Evolutionary conservation across 2,113 vertebrate species (phyloP), one percentile per base, ranked within the genome.

Genomic region (Hippocampus mohnikei): DNA sequence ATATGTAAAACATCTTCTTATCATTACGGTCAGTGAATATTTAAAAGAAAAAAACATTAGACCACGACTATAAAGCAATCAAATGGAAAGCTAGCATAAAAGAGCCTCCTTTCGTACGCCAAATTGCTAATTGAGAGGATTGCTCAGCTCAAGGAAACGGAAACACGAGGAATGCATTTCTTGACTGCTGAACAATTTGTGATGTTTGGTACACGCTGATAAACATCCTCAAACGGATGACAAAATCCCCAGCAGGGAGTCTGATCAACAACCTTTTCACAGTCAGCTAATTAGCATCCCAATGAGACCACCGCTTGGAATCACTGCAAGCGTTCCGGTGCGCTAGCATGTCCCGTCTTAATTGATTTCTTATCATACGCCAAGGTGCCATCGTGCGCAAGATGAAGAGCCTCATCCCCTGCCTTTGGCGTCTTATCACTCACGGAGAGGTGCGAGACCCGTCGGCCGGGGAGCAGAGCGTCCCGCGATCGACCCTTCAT

Each of bases 391-490:
- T 88, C 82, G 85, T 67, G 55, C 61, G 0, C 50, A 74, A 77
- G 82, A 85, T 88, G 71, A 85, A 86, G 75, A 78, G 67, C 27
- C 74, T 81, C 81, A 77, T 83, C 88, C 80, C 67, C 59, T 61
- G 61, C 80, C 79, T 76, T 91, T 88, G 82, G 74, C 77, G 70
- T 77, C 82, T 77, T 81, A 87, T 81, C 84, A 70, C 86, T 84
- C 85, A 75, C 23, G 27, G 33, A 11, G 78, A 84, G 78, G 77
- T 80, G 78, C 80, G 70, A 68, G 77, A 37, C 72, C 84, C 85
- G 86, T 86, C 63, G 76, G 80, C 71, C 82, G n/a, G 67, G 73
- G 76, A 71, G 81, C 33, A 1, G 74, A 59, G 74, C 74, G 79
- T 85, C 81, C 71, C 46, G n/a, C 16, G 67, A 79, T 80, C 72